These are phyloP conservation scores for Eulemur coronatus DNA, from an alignment of 2,797 vertebrate genomes.

Conservation along the genomic window DNA sequence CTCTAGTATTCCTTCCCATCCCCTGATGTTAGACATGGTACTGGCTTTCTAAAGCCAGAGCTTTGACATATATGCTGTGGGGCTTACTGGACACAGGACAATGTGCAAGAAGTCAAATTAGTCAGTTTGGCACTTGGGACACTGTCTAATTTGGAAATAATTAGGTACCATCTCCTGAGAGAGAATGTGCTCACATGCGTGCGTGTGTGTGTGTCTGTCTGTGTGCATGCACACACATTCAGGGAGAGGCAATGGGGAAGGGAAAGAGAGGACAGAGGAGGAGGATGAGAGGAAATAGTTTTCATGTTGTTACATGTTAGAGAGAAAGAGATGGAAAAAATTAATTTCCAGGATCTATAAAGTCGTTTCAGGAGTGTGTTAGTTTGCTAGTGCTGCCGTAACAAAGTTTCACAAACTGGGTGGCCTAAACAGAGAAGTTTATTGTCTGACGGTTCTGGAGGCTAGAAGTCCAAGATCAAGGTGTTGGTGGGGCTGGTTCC, in stretches of 20 bases:
- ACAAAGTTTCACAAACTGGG: neutral
- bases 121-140: conserved; percentile 33
- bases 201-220: neutral
- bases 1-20: neutral
- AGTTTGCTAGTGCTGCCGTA: neutral
- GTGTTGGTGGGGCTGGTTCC: neutral
- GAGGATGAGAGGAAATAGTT: neutral
- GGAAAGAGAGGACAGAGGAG: neutral
- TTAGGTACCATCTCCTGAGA: conserved; percentile 50
- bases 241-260: rapidly evolving
- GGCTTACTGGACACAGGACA: conserved; percentile 29
- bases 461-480: neutral
- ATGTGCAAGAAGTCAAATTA: conserved; percentile 54
- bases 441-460: neutral
- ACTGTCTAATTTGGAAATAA: conserved; percentile 69
- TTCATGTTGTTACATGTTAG: neutral
- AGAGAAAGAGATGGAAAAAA: conserved; percentile 47
- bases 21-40: neutral
- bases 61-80: conserved; percentile 1
- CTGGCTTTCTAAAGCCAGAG: neutral
- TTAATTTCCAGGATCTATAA: neutral
- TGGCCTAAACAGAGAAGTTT: neutral
- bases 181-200: neutral
- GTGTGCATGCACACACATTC: neutral
- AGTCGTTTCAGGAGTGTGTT: neutral